Percentiles rank a stretch among this genome's conserved stretches.
These are phyloP conservation scores for Listronotus bonariensis DNA, from an alignment of 1,140 invertebrate genomes.

Conservation along the genomic window DNA sequence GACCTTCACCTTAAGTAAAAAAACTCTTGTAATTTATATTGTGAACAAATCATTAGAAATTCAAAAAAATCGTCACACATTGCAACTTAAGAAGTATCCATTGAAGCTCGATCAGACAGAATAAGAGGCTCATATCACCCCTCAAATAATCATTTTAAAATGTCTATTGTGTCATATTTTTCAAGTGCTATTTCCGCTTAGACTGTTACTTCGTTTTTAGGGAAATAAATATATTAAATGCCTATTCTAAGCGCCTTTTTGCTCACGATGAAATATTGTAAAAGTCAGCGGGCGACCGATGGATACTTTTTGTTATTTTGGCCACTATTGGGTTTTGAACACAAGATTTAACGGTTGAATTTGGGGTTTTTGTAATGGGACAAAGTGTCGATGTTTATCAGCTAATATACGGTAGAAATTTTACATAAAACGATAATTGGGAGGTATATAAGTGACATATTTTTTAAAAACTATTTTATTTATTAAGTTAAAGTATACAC, in stretches of 20 bases:
- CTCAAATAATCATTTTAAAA: constrained; percentile 28
- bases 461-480: too few species aligned
- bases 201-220: not conserved
- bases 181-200: constrained; percentile 25
- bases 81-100: constrained; percentile 15
- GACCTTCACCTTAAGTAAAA: too few species aligned
- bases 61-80: constrained; percentile 5
- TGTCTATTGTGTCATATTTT: constrained; percentile 22
- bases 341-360: constrained; percentile 27
- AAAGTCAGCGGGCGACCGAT: constrained; percentile 27
- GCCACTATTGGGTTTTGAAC: constrained; percentile 32
- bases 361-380: constrained; percentile 13
- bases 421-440: too few species aligned
- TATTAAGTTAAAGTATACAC: too few species aligned
- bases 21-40: too few species aligned
- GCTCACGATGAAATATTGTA: constrained; percentile 15
- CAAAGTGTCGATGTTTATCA: constrained; percentile 28
- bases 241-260: constrained; percentile 7
- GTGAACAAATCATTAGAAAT: not conserved
- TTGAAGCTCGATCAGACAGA: constrained; percentile 30
- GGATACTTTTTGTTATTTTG: constrained; percentile 35
- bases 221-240: not conserved
- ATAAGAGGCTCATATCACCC: constrained; percentile 34
- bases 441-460: too few species aligned
- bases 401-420: constrained; percentile 3